Evolutionary conservation across 2,888 invertebrate genomes (phyloP).

Genomic region (Lasioglossum zephyrum): DNA sequence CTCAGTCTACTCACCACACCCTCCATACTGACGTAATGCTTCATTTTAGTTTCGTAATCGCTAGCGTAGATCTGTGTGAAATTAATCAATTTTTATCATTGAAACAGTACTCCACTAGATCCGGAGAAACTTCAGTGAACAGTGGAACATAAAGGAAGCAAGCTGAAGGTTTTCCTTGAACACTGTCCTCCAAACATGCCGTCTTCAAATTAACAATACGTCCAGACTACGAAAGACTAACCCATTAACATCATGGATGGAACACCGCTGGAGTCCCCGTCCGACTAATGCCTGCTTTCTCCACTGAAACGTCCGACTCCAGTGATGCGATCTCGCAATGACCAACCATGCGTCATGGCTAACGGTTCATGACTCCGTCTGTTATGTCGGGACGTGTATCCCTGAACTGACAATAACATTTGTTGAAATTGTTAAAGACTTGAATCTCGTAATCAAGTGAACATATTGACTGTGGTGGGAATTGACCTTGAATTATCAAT

Average conservation of each 20-base stretch:
- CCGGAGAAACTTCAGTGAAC: conserved; percentile 16
- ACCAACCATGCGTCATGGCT: background rate
- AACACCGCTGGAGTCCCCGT: conserved; percentile 21
- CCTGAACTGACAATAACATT: background rate
- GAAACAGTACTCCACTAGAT: conserved; percentile 29
- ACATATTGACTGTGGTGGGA: background rate
- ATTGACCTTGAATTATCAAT: background rate
- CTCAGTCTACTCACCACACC: background rate
- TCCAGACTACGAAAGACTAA: conserved; percentile 28
- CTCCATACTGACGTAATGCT: background rate
- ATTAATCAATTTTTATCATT: conserved; percentile 25
- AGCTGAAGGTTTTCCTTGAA: conserved; percentile 7
- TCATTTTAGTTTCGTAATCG: background rate
- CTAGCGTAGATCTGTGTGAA: background rate
- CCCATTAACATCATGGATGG: background rate
- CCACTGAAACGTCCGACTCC: conserved; percentile 37
- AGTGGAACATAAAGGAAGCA: background rate
- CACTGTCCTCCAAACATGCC: background rate
- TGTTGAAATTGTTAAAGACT: background rate
- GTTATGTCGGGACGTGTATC: background rate
- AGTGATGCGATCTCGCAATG: conserved; percentile 27
- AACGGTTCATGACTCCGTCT: background rate
- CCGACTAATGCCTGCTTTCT: conserved; percentile 41
- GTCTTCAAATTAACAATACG: conserved; percentile 25
- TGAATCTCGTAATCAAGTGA: background rate